A percentile compares a stretch with the other conserved stretches of the same genome.
phyloP scores from a whole-genome alignment of 1,140 invertebrate genomes.

The Pseudomyrmex concolor region DNA sequence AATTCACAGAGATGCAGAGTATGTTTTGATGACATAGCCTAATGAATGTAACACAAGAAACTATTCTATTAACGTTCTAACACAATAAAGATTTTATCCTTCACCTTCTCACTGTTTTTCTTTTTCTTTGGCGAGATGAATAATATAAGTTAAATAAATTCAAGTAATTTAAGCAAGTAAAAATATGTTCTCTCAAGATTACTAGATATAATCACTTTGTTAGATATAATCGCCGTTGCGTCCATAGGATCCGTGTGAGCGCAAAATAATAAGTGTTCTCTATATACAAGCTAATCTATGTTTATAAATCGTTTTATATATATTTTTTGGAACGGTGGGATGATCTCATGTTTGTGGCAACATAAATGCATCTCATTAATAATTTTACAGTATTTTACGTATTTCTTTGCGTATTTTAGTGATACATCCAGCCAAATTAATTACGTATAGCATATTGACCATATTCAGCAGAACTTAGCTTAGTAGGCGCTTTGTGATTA shows the following conservation, averaged over 20 bases:
- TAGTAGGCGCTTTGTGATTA: too few relatives aligned
- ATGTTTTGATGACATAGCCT: not conserved
- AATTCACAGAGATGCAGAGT: not conserved
- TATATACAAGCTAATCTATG: constrained; percentile 21
- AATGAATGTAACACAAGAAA: not conserved
- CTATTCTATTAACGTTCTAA: constrained; percentile 5
- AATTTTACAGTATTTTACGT: not conserved
- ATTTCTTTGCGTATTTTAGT: constrained; percentile 20
- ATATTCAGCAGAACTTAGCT: too few relatives aligned
- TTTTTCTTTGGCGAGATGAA: constrained; percentile 20
- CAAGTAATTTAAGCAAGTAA: constrained; percentile 14
- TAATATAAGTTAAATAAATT: constrained; percentile 37
- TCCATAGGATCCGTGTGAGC: not conserved
- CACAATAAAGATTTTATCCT: not conserved
- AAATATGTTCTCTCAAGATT: not conserved
- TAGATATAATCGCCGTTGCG: not conserved
- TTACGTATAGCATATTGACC: constrained; percentile 9
- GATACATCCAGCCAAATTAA: not conserved
- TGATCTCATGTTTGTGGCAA: not conserved
- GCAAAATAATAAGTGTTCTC: constrained; percentile 14
- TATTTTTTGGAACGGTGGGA: constrained; percentile 13
- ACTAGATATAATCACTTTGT: too few relatives aligned
- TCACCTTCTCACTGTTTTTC: not conserved
- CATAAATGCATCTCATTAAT: not conserved
- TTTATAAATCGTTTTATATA: constrained; percentile 23